Base-by-base conservation (phyloP, 2,888 invertebrate genomes). In the Diabrotica balteata region DNA sequence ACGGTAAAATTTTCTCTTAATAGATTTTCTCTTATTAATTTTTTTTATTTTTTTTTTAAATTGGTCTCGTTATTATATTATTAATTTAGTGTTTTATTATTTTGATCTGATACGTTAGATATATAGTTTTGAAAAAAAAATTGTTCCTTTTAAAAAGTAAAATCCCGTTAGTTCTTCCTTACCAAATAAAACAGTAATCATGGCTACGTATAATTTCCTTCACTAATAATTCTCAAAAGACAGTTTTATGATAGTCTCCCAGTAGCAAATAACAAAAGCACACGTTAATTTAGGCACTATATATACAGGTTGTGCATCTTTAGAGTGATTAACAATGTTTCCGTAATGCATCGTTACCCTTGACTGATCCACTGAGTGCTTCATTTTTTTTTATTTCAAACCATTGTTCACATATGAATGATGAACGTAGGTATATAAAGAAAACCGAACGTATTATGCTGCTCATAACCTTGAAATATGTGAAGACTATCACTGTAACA, bases 281-380 rank as follows among this genome's bases (percentile, higher is more conserved):
- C 65, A 67, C 67, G 58, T 55, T 69, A 69, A 71, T 69, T 67
- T 66, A 66, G 65, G 69, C 63, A 66, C 66, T 59, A 62, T 63
- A 71, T 73, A 72, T 74, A 74, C 76, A 76, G 77, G 76, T 77
- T 76, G 73, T 72, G 72, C 73, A 74, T 77, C 75, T 74, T 71
- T 71, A 72, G 72, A 77, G 76, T 76, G 77, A 77, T 77, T 76
- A 76, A 76, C 77, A 76, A 77, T 76, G 77, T 77, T 77, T 73
- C 73, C 65, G 68, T 67, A 68, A 76, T 63, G 77, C 70, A 58
- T 72, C 66, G 77, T 65, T 73, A 73, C 77, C 69, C 77, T 73
- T 73, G 65, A 77, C 72, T 74, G 73, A 75, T 70, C 73, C 70
- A 66, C 71, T 71, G 77, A 77, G 73, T 77, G 76, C 75, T 75